Evolutionary conservation across 1,140 invertebrate species (phyloP).

Genomic region (Mylabris phalerata): DNA sequence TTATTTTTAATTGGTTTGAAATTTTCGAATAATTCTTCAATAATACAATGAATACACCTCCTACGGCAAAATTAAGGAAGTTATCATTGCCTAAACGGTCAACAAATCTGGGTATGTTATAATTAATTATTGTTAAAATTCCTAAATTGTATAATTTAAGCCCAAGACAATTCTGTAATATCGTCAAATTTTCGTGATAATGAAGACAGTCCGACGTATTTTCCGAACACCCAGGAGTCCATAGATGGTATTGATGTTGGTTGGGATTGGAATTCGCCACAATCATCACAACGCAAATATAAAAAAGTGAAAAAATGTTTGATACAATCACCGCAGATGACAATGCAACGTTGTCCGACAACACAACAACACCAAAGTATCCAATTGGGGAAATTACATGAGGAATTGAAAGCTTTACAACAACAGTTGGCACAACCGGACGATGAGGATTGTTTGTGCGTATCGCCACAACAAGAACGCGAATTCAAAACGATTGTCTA

Average conservation of each 20-base stretch:
- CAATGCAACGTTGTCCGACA: conserved; percentile 26
- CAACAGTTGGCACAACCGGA: conserved; percentile 30
- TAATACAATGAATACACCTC: no score
- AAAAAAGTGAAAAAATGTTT: conserved; percentile 22
- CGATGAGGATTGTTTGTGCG: conserved; percentile 26
- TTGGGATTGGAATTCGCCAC: conserved; percentile 40
- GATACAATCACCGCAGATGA: conserved; percentile 28
- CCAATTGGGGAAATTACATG: conserved; percentile 34
- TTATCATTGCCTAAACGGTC: no score
- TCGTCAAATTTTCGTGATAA: background rate
- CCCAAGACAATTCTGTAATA: no score
- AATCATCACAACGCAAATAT: conserved; percentile 26
- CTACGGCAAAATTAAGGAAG: no score
- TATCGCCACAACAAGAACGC: conserved; percentile 29
- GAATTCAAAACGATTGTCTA: conserved; percentile 16
- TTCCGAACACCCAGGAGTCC: conserved; percentile 32
- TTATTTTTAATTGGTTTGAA: no score
- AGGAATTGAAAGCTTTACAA: conserved; percentile 33
- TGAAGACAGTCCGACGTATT: conserved; percentile 10
- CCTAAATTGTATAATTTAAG: no score
- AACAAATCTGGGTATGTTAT: no score
- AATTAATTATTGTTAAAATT: no score
- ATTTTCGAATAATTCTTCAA: no score
- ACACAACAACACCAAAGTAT: conserved; percentile 20
- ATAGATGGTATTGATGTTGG: conserved; percentile 35